Evolutionary conservation across 2,888 invertebrate genomes (phyloP), one percentile per base, ranked within the genome.

Genomic region (Cremastobaeus sp.): DNA sequence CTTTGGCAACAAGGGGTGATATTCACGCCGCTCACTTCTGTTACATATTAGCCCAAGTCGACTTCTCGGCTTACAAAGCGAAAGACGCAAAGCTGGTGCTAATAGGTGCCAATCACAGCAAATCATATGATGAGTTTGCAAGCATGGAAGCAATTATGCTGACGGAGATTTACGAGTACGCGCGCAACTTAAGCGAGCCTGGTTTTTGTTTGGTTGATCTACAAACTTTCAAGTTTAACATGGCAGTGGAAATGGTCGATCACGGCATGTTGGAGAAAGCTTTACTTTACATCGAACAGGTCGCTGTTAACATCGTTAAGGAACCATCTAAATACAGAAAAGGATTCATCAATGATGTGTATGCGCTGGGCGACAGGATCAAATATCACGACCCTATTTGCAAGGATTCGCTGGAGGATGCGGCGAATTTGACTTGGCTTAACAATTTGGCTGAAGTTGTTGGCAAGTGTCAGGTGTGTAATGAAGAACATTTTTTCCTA

Each of bases 111-210:
- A 90, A 90, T 52, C 91, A 94, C 75, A 90, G 91, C 65, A 88
- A 90, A 80, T 83, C 90, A 1, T 93, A 93, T 82, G 85, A 85
- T 12, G 90, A 92, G 82, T 94, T 96, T 86, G 93, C 94, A 34
- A 92, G 91, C 55, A 93, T 93, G 85, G 93, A 94, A 84, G 95
- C 97, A 15, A 93, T 98, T 72, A 95, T 97, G 89, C 94, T 97
- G 89, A 98, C 98, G 0, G 97, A 98, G 89, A 93, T 98, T 70
- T 98, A 96, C 88, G 98, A 98, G 88, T 98, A 96, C 87, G 97
- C 97, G 2, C 91, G 94, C 76, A 92, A 94, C 69, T 90, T 98
- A 48, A 93, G 92, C 77, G 93, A 93, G 83, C 91, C 92, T 15
- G 90, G 91, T 55, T 95, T 93, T 85, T 90, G 91, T 41, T 90